These are phyloP conservation scores for Balearica regulorum DNA, from an alignment of 2,797 vertebrate species.

Conservation along the genomic window DNA sequence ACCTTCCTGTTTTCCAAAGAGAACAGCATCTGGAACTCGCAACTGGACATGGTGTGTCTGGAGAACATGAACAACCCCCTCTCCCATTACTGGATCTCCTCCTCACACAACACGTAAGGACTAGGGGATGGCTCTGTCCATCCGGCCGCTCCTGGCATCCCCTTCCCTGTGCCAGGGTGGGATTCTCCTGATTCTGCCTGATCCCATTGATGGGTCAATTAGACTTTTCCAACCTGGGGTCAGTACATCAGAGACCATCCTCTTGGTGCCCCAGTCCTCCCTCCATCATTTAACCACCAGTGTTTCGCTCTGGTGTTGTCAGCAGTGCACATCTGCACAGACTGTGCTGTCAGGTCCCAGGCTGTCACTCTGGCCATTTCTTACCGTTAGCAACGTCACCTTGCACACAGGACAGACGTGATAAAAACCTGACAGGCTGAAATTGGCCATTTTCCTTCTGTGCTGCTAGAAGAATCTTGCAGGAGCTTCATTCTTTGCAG, in stretches of 20 bases:
- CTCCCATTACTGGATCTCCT: constrained; percentile 99
- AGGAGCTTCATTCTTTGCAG: not conserved
- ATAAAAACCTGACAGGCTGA: not conserved
- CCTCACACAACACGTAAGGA: constrained; percentile 98
- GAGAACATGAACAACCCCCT: constrained; percentile 97
- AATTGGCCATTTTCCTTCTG: not conserved
- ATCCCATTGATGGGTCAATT: not conserved
- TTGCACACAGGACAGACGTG: not conserved
- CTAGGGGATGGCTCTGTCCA: not conserved
- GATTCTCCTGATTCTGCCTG: not conserved
- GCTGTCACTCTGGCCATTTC: not conserved
- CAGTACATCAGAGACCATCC: not conserved
- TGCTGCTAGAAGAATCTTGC: not conserved
- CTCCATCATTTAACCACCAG: not conserved
- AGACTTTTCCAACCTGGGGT: not conserved
- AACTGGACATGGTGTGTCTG: constrained; percentile 84
- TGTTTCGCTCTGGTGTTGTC: not conserved
- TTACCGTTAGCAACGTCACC: not conserved
- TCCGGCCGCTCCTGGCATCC: not conserved
- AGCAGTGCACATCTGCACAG: not conserved
- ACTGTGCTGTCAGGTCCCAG: not conserved
- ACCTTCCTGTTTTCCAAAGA: constrained; percentile 98
- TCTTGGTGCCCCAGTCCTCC: not conserved
- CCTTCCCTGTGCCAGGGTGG: not conserved
- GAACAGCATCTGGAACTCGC: constrained; percentile 92